Evolutionary conservation across 2,797 vertebrate genomes (phyloP).

Genomic region (Anguilla marmorata): DNA sequence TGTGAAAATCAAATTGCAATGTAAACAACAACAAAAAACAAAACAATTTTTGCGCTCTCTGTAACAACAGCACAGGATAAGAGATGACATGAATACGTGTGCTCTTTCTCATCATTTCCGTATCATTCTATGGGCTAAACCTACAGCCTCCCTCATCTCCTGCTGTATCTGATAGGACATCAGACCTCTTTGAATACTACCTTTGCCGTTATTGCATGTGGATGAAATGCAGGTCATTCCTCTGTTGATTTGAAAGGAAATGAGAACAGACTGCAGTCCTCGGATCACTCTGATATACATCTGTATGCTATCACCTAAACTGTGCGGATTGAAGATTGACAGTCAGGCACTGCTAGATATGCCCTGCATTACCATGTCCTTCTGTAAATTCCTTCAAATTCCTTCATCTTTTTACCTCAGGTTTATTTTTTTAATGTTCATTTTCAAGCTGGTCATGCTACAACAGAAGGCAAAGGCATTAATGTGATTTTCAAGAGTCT

Average conservation of each 20-base stretch:
- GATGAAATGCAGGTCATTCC: neutral
- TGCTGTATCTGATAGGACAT: neutral
- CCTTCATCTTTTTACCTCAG: neutral
- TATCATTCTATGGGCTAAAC: neutral
- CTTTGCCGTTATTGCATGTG: neutral
- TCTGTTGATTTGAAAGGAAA: neutral
- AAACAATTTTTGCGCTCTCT: neutral
- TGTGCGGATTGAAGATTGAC: neutral
- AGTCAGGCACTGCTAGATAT: neutral
- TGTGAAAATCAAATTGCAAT: neutral
- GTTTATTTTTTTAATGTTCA: neutral
- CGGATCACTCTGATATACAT: neutral
- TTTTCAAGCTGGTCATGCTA: neutral
- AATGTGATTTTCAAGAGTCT: neutral
- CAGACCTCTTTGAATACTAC: neutral
- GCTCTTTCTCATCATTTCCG: neutral
- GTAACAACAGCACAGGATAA: neutral
- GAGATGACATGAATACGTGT: neutral
- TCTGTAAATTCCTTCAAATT: neutral
- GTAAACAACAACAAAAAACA: neutral
- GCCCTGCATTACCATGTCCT: neutral
- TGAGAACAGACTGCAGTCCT: neutral
- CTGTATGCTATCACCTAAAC: neutral
- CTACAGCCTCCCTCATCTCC: neutral
- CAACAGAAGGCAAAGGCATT: neutral